Evolutionary conservation across 92 coral and sea anemone genomes (phyloP), one percentile per base, ranked within the genome.

Genomic region (Epizoanthus rinbou): DNA sequence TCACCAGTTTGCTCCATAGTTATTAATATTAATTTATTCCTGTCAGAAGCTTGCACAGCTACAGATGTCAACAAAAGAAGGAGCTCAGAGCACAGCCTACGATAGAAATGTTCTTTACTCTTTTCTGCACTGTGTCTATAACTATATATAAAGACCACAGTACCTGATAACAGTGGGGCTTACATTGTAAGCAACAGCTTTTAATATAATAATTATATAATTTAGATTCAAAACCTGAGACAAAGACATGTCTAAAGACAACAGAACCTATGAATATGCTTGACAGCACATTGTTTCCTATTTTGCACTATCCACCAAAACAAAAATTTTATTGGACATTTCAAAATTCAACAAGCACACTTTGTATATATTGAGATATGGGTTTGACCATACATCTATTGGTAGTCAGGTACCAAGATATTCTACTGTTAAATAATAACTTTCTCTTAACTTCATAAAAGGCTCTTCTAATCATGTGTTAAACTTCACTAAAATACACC

Each of bases 371-470:
- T 37, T 37, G 43, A 13, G 65, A 33, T n/a, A n/a, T 53, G 9
- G 16, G 18, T 33, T 18, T 33, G 33, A 21, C 63, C 17, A n/a
- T 57, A 75, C 81, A 21, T 41, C 33, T 24, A 39, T 62, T 19
- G 22, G 25, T 19, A 59, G 19, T 62, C 62, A 37, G 5, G 43
- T 37, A 11, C 39, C 24, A 41, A 54, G 31, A 60, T 71, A 16
- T 62, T 25, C 5, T 78, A 78, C 71, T 59, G 71, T 62, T 78
- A 62, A 78, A 78, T 78, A 78, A 78, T 24, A 78, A 43, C 82
- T 78, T 59, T 78, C 59, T 45, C 41, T 78, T 56, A 78, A 78
- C 82, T 78, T 5, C 45, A 78, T 78, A 78, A 78, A 78, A 62
- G 17, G 56, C 56, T 62, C 71, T 78, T 78, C 54, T 78, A 59